These are phyloP conservation scores for Tenualosa thibaudeaui DNA, from an alignment of 2,797 vertebrate species.

Conservation along the genomic window DNA sequence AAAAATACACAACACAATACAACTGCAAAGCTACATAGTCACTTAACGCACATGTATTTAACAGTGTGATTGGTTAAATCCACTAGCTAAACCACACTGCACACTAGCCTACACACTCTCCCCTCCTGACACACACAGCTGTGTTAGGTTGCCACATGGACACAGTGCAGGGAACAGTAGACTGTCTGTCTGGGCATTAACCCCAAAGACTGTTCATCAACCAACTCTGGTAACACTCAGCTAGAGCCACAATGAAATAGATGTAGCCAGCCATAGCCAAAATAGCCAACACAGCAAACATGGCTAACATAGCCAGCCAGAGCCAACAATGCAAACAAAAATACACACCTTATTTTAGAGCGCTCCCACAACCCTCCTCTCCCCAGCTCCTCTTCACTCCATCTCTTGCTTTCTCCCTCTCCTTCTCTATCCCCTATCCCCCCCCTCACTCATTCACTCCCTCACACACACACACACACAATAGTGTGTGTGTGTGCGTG, in stretches of 20 bases:
- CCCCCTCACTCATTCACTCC: background rate
- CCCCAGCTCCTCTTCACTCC: background rate
- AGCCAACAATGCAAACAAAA: background rate
- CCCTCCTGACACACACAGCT: background rate
- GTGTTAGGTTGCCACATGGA: background rate
- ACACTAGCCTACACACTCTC: too few relatives aligned
- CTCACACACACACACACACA: background rate
- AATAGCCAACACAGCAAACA: too few relatives aligned
- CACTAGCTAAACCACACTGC: background rate
- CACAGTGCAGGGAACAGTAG: background rate
- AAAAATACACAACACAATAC: too few relatives aligned
- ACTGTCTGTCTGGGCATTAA: background rate
- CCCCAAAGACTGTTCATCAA: too few relatives aligned
- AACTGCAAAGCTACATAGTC: too few relatives aligned
- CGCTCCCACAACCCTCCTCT: background rate
- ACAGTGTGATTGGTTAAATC: background rate
- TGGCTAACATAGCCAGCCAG: too few relatives aligned
- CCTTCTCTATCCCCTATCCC: background rate
- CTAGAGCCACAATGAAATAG: background rate
- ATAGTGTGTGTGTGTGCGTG: too few relatives aligned
- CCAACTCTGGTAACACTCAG: background rate
- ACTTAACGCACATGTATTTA: background rate
- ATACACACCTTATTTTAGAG: conserved; percentile 19
- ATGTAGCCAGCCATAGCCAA: background rate
- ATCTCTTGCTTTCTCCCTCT: background rate